These are phyloP conservation scores for Limnephilus marmoratus DNA, from an alignment of 2,888 invertebrate species.

Conservation along the genomic window DNA sequence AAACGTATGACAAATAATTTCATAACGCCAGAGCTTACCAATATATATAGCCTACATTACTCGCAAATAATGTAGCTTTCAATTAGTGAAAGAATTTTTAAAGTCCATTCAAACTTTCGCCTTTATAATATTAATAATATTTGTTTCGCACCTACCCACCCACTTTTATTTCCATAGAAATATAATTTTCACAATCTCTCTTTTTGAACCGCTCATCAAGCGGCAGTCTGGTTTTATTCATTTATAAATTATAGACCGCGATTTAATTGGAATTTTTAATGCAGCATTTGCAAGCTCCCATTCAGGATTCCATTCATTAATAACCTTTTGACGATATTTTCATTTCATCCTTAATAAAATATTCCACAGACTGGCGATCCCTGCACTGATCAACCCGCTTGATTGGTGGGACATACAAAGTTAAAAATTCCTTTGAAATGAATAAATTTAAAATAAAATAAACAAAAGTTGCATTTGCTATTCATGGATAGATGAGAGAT, in stretches of 20 bases:
- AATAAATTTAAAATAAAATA: too few species aligned
- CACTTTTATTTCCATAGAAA: not conserved
- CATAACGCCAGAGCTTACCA: too few species aligned
- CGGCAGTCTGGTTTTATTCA: not conserved
- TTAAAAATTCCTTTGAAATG: not conserved
- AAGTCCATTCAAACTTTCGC: too few species aligned
- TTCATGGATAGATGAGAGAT: not conserved
- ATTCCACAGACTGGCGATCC: not conserved
- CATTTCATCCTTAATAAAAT: not conserved
- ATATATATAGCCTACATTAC: too few species aligned
- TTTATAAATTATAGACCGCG: not conserved
- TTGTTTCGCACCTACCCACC: too few species aligned
- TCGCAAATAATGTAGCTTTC: too few species aligned
- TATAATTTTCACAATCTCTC: not conserved
- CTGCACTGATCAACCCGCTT: not conserved
- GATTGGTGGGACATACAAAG: not conserved
- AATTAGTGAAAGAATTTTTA: too few species aligned
- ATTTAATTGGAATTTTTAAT: not conserved
- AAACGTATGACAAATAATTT: too few species aligned
- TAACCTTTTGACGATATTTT: not conserved
- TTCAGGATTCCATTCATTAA: not conserved
- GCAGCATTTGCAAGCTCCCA: not conserved
- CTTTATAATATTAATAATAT: too few species aligned
- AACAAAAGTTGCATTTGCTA: not conserved
- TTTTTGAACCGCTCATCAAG: not conserved